Evolutionary conservation across 92 coral and sea anemone genomes (phyloP), one percentile per base, ranked within the genome.

Genomic region (Palythoa caribaeorum): DNA sequence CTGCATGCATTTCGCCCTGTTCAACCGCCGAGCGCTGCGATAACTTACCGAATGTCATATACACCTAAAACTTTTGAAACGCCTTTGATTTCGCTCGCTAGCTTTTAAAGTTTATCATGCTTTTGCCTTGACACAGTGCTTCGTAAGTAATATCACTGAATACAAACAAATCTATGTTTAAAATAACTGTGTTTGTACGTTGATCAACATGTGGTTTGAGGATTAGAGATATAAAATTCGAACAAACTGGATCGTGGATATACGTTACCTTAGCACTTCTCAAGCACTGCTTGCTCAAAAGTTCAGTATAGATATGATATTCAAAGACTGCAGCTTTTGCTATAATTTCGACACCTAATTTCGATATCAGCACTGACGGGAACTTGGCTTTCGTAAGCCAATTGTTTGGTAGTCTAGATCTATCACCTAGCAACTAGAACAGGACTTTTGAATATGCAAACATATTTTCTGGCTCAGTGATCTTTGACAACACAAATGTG

Each of bases 341-440:
- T 59, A 28, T 28, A n/a, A 5, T n/a, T n/a, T 15, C n/a, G 65
- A 5, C 65, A 59, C 3, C n/a, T 59, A 15, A 59, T n/a, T 59
- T n/a, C 50, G 7, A 44, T 44, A 0, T 0, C 19, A 59, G 14
- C n/a, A 14, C 19, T 5, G 19, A 59, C 65, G 65, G 65, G 6
- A 59, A 59, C 65, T 1, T 12, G 65, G 65, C n/a, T n/a, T 2
- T 59, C 65, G 5, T 14, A 59, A 59, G 14, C 14, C 5, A 13
- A 3, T 44, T 44, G 7, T 44, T 44, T 20, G 51, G 38, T 28
- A 38, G 13, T 12, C 73, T 28, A 28, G 28, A 28, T 28, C 28
- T 37, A 28, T 69, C 73, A 69, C 73, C 35, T 69, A 73, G 78
- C 78, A 73, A 73, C 78, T 6, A 39, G 54, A 15, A 15, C 4